Evolutionary conservation across 2,888 invertebrate species (phyloP), one percentile per base, ranked within the genome.

Genomic region (Gastracanthus pulcherrimus): DNA sequence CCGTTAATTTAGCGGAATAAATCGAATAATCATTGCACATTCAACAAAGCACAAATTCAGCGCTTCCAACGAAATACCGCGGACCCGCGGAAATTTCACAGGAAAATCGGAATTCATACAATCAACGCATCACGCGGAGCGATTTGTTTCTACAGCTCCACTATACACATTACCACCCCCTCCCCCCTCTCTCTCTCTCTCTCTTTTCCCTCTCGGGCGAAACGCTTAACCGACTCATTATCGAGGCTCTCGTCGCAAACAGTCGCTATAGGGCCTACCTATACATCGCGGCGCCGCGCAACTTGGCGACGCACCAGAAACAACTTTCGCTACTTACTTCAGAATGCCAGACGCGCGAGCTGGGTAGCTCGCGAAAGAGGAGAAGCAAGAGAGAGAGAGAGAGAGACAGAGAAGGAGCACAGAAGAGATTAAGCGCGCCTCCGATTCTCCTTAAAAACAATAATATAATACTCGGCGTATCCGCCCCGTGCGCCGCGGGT

Each of bases 231-330:
- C 19, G 72, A 81, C 41, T 69, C 72, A 67, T 77, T 77, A 74
- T 74, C 60, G 67, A 55, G 38, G 29, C 38, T 45, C 58, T 67
- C 60, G 64, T 45, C 19, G 58, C 60, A 76, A 76, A 76, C 60
- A 76, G 58, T 4, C 48, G 48, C 55, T 16, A n/a, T 16, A 67
- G 23, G 55, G 41, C 31, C 58, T 58, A 60, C 4, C 26, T 11
- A 23, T 51, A 51, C 6, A 64, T 45, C 41, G 41, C 31, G 60
- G 19, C 13, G 4, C 13, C 45, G 16, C 45, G 60, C 41, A 19
- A 75, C 55, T 80, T 80, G 80, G 80, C 80, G 80, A 70, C 80
- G 80, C 80, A 75, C 80, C 80, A 80, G 75, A 76, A 80, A 76
- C 80, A 76, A 80, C 75, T 80, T 76, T 76, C 72, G 60, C 67